These are phyloP conservation scores for Cryptomyrus ogoouensis DNA, from an alignment of 2,113 vertebrate genomes.

Conservation along the genomic window DNA sequence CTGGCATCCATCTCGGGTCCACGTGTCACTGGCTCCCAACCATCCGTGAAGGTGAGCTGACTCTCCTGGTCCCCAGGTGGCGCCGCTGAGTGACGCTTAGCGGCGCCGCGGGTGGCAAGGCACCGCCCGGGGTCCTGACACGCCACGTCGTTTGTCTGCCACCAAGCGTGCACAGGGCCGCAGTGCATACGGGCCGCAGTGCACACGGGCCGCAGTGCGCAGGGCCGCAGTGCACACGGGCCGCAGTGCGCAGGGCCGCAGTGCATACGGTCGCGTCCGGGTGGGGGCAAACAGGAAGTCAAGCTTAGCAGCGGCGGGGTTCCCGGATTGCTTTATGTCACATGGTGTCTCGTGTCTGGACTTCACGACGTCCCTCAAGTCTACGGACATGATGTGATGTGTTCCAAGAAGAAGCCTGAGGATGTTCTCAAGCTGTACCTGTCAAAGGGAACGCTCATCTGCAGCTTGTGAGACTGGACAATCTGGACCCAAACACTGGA, in stretches of 20 bases:
- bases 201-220: no score
- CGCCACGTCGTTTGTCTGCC: conserved; percentile 3
- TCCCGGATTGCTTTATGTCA: background rate
- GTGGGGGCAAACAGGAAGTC: background rate
- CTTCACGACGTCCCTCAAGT: background rate
- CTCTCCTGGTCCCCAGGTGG: background rate
- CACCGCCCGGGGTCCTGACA: background rate
- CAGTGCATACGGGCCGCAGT: background rate
- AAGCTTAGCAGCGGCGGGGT: background rate
- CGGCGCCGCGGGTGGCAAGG: background rate
- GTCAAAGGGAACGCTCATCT: background rate
- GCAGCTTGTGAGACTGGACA: background rate
- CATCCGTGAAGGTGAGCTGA: conserved; percentile 4
- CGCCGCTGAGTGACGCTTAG: background rate
- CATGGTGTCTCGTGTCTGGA: background rate
- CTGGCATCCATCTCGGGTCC: background rate
- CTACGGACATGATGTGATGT: background rate
- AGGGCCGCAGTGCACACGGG: no score
- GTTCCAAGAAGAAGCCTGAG: background rate
- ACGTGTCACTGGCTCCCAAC: conserved; percentile 9
- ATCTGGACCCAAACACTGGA: background rate
- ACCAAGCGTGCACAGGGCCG: background rate
- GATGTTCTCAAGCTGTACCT: background rate
- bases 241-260: background rate
- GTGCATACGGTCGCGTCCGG: background rate